Evolutionary conservation across 2,888 invertebrate genomes (phyloP), one percentile per base, ranked within the genome.

Genomic region (Lasioglossum marginatum): DNA sequence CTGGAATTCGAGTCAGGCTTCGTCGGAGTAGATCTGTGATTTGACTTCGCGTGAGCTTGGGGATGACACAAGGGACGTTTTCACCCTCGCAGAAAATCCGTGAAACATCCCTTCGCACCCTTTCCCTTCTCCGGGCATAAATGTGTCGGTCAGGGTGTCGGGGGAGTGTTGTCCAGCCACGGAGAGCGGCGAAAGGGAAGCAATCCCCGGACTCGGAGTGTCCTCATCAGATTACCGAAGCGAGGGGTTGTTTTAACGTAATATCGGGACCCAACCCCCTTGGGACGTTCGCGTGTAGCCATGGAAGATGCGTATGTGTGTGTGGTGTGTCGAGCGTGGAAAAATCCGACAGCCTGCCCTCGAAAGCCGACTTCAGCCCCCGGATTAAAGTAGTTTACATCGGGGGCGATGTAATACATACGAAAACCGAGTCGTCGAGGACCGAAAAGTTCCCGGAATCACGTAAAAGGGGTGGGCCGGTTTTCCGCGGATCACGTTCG

Each of bases 401-500:
- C 79, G 79, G 57, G 79, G 74, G 81, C 89, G 78, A 79, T 87
- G 87, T 88, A 88, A 88, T 88, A 88, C 89, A 88, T 88, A 88
- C 89, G 88, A 86, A 88, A 83, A 80, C 74, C 77, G 80, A 79
- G 74, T 72, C 79, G 81, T 63, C 73, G 78, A 75, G 81, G 57
- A 86, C 77, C 80, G 86, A 86, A 88, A 88, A 88, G 88, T 90
- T 90, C 71, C 71, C 68, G 48, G 83, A 78, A 85, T 90, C 88
- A 88, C 87, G 87, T 84, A 87, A 80, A 74, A 75, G 80, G 81
- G 81, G 48, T 34, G 77, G 75, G 34, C 43, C 66, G 78, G 77
- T 82, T 86, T 87, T 82, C 86, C 89, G 87, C 83, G 87, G 90
- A 91, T 91, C 91, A 91, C 91, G 91, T 91, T 87, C 90, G 85